Conservation (phyloP, 2,888 invertebrate genomes). For the Drosophila neoperkinsi region DNA sequence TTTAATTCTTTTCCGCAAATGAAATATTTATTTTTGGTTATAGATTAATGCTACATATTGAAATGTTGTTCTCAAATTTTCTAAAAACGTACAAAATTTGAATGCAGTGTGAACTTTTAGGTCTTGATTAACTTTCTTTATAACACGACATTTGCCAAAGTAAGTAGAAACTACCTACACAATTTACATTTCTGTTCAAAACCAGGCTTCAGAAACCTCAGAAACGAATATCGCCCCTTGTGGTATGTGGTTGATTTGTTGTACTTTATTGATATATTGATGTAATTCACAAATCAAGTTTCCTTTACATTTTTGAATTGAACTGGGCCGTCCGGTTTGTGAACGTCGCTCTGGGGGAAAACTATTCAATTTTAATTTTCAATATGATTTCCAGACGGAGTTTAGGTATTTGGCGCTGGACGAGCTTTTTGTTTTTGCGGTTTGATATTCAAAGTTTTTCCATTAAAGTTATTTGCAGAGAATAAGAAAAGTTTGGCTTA, state of each 20-base stretch:
- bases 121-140: not conserved
- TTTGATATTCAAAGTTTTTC: conserved; percentile 79
- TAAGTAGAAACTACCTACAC: not conserved
- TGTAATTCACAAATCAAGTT: conserved; percentile 5
- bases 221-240: not conserved
- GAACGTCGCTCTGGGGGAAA: conserved; percentile 23
- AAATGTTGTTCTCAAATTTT: not conserved
- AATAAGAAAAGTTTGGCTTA: conserved; percentile 73
- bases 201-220: not conserved
- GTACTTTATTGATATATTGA: not conserved
- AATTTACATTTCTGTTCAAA: not conserved
- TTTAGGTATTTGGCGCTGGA: conserved; percentile 18
- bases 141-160: not conserved
- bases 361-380: conserved; percentile 76
- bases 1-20: not conserved
- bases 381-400: conserved; percentile 57
- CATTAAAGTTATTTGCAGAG: conserved; percentile 78
- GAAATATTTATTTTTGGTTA: not conserved
- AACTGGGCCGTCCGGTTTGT: conserved; percentile 16
- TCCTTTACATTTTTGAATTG: conserved; percentile 24
- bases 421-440: conserved; percentile 63
- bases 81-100: not conserved
- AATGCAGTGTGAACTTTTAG: not conserved
- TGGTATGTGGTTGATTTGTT: not conserved
- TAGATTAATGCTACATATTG: not conserved